phyloP scores from a whole-genome alignment of 2,113 vertebrate genomes.

The Hydropotes inermis region DNA sequence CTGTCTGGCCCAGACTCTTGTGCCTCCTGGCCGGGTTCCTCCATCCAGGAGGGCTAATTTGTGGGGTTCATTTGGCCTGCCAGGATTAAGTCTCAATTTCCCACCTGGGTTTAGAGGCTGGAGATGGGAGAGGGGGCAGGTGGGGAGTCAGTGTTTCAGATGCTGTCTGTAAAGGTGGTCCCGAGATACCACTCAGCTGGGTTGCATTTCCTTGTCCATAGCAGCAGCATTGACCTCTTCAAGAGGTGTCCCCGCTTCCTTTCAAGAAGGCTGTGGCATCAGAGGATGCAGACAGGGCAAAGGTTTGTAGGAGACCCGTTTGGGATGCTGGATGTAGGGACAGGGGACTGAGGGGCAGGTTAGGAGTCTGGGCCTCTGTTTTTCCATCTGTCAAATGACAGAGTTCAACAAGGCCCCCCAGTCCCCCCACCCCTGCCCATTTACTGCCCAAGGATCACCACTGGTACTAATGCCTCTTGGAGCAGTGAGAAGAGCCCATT shows the following conservation, averaged over 20 bases:
- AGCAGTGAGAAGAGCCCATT: neutral
- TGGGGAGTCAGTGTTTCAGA: neutral
- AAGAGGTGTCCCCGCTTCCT: neutral
- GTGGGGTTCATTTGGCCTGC: slow-evolving; percentile 68
- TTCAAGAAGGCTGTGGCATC: neutral
- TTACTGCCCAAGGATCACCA: neutral
- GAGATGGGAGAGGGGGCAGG: accelerated
- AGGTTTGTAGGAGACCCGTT: accelerated
- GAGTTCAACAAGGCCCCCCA: neutral
- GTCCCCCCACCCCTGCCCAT: too few species aligned
- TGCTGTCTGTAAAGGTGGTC: neutral
- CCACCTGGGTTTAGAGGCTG: neutral
- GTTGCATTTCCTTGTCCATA: neutral
- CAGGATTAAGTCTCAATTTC: slow-evolving; percentile 75
- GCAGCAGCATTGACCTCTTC: neutral
- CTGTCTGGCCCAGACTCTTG: slow-evolving; percentile 53
- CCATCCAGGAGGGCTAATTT: slow-evolving; percentile 72
- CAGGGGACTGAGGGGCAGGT: accelerated
- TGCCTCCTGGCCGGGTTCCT: slow-evolving; percentile 55
- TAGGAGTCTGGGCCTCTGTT: neutral
- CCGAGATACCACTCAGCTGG: neutral
- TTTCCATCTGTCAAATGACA: neutral
- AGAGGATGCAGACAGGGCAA: neutral
- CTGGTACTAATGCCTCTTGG: neutral
- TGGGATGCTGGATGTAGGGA: neutral